Conservation (phyloP, 2,113 vertebrate species). For the human region DNA sequence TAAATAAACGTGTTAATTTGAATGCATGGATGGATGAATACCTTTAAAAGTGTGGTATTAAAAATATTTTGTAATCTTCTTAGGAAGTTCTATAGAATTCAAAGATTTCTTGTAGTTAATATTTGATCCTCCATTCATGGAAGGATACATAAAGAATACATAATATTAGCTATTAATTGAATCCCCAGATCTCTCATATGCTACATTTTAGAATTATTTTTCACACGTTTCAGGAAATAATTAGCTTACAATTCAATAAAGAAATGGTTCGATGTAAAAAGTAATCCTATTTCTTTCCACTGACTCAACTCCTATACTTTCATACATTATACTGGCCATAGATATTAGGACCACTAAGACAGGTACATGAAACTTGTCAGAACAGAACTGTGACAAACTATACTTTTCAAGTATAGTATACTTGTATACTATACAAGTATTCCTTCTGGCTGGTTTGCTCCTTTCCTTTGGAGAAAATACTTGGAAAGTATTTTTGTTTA, state of each 20-base stretch:
- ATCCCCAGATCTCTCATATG: background rate
- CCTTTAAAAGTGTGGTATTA: background rate
- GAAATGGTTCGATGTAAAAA: background rate
- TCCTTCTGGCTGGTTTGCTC: fast-evolving
- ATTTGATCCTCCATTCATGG: background rate
- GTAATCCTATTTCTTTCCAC: background rate
- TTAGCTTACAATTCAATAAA: background rate
- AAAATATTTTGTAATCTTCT: background rate
- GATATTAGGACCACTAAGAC: background rate
- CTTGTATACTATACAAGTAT: background rate
- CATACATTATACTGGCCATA: background rate
- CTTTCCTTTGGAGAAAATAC: background rate
- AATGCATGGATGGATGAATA: background rate
- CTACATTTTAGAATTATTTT: background rate
- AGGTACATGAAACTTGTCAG: background rate
- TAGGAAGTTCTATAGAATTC: background rate
- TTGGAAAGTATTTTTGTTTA: background rate
- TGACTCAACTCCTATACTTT: background rate
- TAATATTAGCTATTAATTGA: background rate
- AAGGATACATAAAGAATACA: background rate
- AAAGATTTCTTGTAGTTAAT: background rate
- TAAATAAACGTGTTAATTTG: background rate
- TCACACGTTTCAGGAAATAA: background rate
- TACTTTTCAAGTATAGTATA: background rate
- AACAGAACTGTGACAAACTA: background rate